Evolutionary conservation across 2,888 invertebrate genomes (phyloP).

Genomic region (Mylabris sibirica): DNA sequence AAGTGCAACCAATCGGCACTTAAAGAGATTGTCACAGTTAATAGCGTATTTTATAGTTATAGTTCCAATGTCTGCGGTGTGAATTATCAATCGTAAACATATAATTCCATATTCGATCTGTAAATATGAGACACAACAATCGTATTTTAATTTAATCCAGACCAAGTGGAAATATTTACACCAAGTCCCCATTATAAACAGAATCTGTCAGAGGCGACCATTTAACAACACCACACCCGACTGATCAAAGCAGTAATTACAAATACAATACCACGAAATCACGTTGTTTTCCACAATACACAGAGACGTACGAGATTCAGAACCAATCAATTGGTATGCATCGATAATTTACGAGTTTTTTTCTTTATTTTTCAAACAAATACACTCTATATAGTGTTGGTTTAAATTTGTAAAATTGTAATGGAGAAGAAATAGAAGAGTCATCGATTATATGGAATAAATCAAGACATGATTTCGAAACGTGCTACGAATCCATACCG

Average conservation of each 20-base stretch:
- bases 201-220: background rate
- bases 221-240: background rate
- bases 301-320: too few species aligned
- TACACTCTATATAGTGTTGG: too few species aligned
- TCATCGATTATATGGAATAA: background rate
- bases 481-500: background rate
- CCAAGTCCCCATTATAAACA: background rate
- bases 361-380: too few species aligned
- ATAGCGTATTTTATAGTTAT: background rate
- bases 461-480: background rate
- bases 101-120: background rate
- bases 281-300: background rate
- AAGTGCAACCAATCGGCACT: background rate
- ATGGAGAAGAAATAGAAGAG: background rate
- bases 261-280: background rate
- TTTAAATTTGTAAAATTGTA: background rate
- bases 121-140: background rate
- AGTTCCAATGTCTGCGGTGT: background rate
- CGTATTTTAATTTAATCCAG: background rate
- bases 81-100: background rate
- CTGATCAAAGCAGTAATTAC: background rate
- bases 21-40: background rate
- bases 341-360: background rate
- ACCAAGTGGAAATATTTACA: background rate
- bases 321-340: background rate